phyloP scores from a whole-genome alignment of 2,113 vertebrate species.

The Chunga burmeisteri region DNA sequence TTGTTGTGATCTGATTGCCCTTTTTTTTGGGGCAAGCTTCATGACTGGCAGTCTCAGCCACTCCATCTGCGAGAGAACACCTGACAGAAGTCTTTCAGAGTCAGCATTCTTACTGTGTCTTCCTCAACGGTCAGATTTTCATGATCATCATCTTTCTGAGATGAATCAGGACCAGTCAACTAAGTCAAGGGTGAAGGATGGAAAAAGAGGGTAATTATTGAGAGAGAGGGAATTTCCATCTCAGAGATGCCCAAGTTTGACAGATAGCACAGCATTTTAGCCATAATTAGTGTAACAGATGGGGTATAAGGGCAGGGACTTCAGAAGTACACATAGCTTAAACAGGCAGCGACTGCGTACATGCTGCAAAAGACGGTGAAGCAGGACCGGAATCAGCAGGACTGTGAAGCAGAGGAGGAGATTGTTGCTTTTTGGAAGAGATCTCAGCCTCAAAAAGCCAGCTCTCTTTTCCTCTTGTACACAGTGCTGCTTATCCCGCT shows the following conservation, averaged over 20 bases:
- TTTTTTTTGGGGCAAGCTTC: not conserved
- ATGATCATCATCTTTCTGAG: not conserved
- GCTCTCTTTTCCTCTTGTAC: not conserved
- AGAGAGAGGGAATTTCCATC: not conserved
- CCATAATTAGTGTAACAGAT: not conserved
- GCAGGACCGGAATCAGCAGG: not conserved
- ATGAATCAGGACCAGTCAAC: not conserved
- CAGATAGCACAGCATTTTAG: not conserved
- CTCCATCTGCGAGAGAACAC: not conserved
- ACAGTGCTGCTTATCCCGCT: not conserved
- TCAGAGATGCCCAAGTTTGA: not conserved
- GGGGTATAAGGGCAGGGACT: not conserved
- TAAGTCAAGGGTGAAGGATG: not conserved
- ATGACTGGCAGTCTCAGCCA: not conserved
- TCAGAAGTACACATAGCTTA: not conserved
- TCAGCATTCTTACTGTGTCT: fast-evolving
- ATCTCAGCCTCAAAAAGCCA: not conserved
- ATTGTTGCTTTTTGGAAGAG: not conserved
- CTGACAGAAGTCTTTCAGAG: not conserved
- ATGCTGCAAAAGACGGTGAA: not conserved
- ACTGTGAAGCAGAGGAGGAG: not conserved
- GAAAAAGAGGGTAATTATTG: not conserved
- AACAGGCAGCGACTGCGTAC: no score
- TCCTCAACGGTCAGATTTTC: not conserved
- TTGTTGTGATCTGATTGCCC: not conserved